phyloP scores from a whole-genome alignment of 2,113 vertebrate species.

The Chamaetylas fuelleborni region DNA sequence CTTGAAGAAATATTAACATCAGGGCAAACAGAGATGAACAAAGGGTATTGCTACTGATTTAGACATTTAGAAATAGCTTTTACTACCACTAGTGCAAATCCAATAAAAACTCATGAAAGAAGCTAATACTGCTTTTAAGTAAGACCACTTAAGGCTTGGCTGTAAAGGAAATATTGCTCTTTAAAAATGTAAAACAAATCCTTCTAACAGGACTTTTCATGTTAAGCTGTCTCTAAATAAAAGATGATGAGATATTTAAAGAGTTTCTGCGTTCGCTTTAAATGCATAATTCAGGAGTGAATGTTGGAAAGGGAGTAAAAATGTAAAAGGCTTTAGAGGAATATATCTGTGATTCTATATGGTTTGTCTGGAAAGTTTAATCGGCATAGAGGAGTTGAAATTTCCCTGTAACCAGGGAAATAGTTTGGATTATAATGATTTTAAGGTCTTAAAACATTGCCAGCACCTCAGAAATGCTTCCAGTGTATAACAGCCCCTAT shows the following conservation, averaged over 20 bases:
- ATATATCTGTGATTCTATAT: not conserved
- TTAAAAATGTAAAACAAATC: constrained; percentile 61
- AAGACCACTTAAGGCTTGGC: not conserved
- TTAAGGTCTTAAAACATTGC: constrained; percentile 16
- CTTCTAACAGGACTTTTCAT: constrained; percentile 34
- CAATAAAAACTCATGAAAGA: not conserved
- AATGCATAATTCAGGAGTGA: constrained; percentile 63
- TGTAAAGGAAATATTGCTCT: constrained; percentile 45
- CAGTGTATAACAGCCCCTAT: not conserved
- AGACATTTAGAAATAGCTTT: not conserved
- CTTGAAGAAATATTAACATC: not conserved
- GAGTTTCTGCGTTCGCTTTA: not conserved
- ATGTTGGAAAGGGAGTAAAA: constrained; percentile 21
- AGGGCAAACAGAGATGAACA: not conserved
- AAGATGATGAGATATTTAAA: constrained; percentile 60
- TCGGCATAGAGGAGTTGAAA: not conserved
- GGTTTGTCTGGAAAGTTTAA: constrained; percentile 22
- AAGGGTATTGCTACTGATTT: not conserved
- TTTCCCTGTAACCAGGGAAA: not conserved
- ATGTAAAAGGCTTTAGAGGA: not conserved
- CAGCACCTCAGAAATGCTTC: not conserved
- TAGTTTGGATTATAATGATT: not conserved
- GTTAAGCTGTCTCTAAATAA: constrained; percentile 62
- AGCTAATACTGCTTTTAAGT: constrained; percentile 6
- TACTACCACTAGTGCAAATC: not conserved